Conservation (phyloP, 1,140 invertebrate genomes). For the Eupristina koningsbergeri region DNA sequence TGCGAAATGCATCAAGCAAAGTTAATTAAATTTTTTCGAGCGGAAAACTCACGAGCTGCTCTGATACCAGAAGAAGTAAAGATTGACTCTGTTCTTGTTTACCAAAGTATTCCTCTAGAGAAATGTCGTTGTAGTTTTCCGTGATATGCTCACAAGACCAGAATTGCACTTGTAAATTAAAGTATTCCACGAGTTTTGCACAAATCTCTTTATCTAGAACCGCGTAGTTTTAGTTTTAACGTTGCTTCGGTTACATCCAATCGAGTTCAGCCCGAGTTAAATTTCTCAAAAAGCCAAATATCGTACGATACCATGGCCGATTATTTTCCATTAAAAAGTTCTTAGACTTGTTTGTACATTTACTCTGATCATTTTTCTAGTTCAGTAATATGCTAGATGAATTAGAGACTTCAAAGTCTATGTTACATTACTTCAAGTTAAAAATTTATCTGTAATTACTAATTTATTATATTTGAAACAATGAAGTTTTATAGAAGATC, state of each 20-base stretch:
- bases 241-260: not conserved
- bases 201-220: not conserved
- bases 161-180: constrained; percentile 41
- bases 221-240: not conserved
- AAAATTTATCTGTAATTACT: no score
- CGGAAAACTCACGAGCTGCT: not conserved
- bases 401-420: no score
- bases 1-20: constrained; percentile 31
- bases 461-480: no score
- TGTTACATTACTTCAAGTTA: no score
- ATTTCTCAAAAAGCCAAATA: not conserved
- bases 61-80: not conserved
- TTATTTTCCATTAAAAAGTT: no score
- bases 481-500: no score
- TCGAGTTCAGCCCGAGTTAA: not conserved
- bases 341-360: no score
- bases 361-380: no score
- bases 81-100: not conserved
- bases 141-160: not conserved
- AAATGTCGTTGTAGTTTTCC: constrained; percentile 6
- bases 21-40: constrained; percentile 53
- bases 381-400: no score
- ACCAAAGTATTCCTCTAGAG: not conserved
- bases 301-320: no score
- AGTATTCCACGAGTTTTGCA: not conserved